A percentile compares a stretch with the other conserved stretches of the same genome.
Conservation (phyloP, 2,888 invertebrate species). For the Hypena proboscidalis region DNA sequence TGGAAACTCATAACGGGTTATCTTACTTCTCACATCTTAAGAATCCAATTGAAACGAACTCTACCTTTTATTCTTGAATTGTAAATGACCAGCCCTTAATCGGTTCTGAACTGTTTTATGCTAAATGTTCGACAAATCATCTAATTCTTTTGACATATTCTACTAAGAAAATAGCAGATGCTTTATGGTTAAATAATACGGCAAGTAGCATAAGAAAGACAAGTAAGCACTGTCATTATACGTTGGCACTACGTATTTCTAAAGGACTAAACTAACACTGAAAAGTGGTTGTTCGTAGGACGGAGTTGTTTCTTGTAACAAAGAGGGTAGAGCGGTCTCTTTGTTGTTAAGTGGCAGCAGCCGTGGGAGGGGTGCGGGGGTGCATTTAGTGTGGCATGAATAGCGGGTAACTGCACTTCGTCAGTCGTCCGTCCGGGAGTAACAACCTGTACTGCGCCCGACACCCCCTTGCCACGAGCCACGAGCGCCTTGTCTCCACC, state of each 20-base stretch:
- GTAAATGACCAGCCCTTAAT: too few species aligned
- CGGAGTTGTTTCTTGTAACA: conserved; percentile 81
- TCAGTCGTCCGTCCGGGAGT: conserved; percentile 79
- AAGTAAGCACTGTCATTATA: conserved; percentile 51
- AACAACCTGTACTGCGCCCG: conserved; percentile 72
- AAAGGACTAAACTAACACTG: conserved; percentile 64
- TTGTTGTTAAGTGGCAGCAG: conserved; percentile 81
- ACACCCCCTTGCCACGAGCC: conserved; percentile 53
- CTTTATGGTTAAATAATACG: conserved; percentile 8
- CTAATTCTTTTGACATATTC: too few species aligned
- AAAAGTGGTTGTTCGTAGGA: conserved; percentile 71
- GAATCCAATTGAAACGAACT: too few species aligned
- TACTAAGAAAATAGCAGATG: too few species aligned
- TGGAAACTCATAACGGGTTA: background rate
- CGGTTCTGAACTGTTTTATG: too few species aligned
- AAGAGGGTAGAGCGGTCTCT: conserved; percentile 82
- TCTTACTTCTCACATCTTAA: background rate
- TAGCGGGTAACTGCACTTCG: conserved; percentile 83
- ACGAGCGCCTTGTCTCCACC: conserved; percentile 56
- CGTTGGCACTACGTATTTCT: conserved; percentile 57
- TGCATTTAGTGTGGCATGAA: conserved; percentile 79
- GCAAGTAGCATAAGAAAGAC: conserved; percentile 37
- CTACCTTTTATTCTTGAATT: too few species aligned
- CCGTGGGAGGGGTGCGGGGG: conserved; percentile 59
- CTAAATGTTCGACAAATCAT: too few species aligned